Conservation (phyloP, 2,888 invertebrate genomes). For the Drosophila affinis region DNA sequence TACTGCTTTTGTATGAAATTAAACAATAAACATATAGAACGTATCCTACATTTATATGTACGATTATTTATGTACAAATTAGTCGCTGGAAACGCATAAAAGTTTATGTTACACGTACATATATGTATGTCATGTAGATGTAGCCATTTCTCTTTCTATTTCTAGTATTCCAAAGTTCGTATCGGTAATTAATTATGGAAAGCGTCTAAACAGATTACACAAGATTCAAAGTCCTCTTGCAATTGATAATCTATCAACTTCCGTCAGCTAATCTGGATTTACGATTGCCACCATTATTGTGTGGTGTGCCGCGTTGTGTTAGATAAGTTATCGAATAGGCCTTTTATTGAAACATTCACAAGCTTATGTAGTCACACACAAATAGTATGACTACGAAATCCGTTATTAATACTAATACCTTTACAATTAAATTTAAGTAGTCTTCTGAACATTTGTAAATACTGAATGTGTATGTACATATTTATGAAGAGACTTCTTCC, state of each 20-base stretch:
- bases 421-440: not conserved
- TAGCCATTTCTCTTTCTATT: not conserved
- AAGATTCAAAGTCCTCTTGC: slow-evolving; percentile 48
- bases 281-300: slow-evolving; percentile 13
- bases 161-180: not conserved
- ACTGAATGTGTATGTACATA: no score
- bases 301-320: slow-evolving; percentile 1
- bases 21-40: not conserved
- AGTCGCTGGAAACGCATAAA: no score
- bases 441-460: not conserved
- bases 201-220: slow-evolving; percentile 1
- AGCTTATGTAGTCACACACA: no score
- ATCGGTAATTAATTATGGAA: not conserved
- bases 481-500: not conserved
- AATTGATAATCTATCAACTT: slow-evolving; percentile 46
- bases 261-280: slow-evolving; percentile 40
- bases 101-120: not conserved
- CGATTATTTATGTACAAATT: not conserved
- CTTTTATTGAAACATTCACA: not conserved
- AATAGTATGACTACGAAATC: no score
- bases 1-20: not conserved
- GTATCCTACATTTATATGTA: not conserved
- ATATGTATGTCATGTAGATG: not conserved
- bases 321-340: slow-evolving; percentile 25
- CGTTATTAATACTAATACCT: not conserved